Conservation (phyloP, 2,113 vertebrate species). For the Hippotragus niger region DNA sequence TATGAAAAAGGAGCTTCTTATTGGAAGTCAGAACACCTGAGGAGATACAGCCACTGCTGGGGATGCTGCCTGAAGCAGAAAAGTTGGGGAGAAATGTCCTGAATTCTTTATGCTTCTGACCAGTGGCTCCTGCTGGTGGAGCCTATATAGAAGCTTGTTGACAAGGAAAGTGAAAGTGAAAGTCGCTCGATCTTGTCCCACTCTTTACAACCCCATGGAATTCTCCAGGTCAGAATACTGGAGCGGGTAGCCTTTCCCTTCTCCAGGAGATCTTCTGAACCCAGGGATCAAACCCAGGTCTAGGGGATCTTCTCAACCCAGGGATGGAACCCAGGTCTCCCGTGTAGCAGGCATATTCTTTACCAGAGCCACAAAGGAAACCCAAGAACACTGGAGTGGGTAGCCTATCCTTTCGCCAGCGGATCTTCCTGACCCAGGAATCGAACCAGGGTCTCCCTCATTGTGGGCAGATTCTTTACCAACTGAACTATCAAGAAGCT, state of each 20-base stretch:
- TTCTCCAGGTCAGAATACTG: background rate
- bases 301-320: too few species aligned
- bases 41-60: background rate
- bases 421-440: background rate
- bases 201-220: background rate
- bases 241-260: background rate
- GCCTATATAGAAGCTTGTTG: background rate
- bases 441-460: background rate
- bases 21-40: background rate
- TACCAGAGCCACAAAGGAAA: background rate
- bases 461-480: background rate
- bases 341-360: background rate
- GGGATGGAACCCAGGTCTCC: background rate
- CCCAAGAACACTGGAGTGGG: background rate
- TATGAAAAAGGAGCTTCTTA: background rate
- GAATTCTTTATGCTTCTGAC: background rate
- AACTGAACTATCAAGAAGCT: background rate
- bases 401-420: background rate
- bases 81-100: background rate
- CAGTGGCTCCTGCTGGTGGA: background rate
- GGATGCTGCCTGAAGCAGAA: background rate
- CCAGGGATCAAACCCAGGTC: too few species aligned
- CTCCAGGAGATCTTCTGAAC: background rate
- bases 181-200: rapidly evolving
- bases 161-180: background rate